A percentile compares a stretch with the other conserved stretches of the same genome.
phyloP scores from a whole-genome alignment of 2,888 invertebrate species.

The Papilio protenor region DNA sequence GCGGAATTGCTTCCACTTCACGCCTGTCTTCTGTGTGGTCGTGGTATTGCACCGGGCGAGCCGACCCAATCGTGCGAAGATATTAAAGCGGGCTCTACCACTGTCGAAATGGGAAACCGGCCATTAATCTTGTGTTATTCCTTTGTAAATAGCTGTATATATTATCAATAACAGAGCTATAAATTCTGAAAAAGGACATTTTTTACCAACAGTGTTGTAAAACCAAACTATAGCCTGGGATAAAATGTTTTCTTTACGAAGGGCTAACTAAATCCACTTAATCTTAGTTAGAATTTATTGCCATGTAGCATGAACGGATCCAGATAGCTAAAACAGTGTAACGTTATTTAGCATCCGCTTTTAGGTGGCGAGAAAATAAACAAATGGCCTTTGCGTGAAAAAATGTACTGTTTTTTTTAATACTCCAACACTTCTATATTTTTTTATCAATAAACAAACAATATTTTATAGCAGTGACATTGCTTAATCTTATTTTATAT shows the following conservation, averaged over 20 bases:
- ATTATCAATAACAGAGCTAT: background rate
- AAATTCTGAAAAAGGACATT: background rate
- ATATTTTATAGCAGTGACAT: too few relatives aligned
- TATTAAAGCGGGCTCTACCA: too few relatives aligned
- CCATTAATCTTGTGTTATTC: too few relatives aligned
- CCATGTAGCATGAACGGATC: slow-evolving; percentile 22
- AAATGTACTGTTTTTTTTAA: background rate
- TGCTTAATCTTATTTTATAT: too few relatives aligned
- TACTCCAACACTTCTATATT: background rate
- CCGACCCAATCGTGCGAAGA: too few relatives aligned
- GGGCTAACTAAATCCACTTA: slow-evolving; percentile 30
- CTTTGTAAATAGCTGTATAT: background rate
- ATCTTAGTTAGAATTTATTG: slow-evolving; percentile 33
- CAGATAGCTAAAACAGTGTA: slow-evolving; percentile 15
- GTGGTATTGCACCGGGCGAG: too few relatives aligned
- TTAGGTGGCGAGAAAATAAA: slow-evolving; percentile 25
- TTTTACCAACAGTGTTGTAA: background rate
- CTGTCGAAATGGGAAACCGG: too few relatives aligned
- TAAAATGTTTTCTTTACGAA: slow-evolving; percentile 20
- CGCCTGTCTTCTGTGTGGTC: too few relatives aligned
- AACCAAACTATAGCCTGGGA: slow-evolving; percentile 5
- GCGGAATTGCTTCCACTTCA: too few relatives aligned
- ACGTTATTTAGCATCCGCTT: slow-evolving; percentile 25
- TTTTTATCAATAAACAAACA: background rate
- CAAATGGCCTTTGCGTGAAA: slow-evolving; percentile 14